Evolutionary conservation across 2,888 invertebrate species (phyloP), one percentile per base, ranked within the genome.

Genomic region (Calephelis perditalis): DNA sequence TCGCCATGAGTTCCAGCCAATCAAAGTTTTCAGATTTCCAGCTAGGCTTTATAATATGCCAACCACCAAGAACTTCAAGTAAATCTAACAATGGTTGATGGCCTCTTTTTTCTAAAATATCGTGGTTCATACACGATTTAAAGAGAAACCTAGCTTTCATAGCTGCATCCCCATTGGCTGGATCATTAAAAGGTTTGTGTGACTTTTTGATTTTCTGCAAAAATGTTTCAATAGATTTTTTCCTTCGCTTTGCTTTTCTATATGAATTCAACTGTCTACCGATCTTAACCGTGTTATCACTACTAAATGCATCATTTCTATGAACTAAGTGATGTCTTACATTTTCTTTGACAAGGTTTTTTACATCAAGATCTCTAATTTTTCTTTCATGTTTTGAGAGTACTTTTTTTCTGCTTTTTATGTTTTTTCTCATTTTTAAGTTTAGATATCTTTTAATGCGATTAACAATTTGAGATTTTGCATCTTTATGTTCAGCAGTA

Each of bases 41-140:
- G 10, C 81, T 76, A 0, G 85, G 75, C 63, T 92, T 88, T 37
- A 96, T 79, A 52, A 97, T 94, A 0, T 98, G 98, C 98, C 98
- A 98, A 3, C 97, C 97, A 36, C 98, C 98, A 7, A 98, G 90
- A 43, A 93, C 85, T 37, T 93, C 82, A 45, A 98, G 82, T 44
- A 95, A 86, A 59, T 93, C 91, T 59, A 94, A 74, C 46, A 97
- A 84, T 0, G 97, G 97, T 65, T 92, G 91, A 66, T 95, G 93
- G 7, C 94, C 94, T 61, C 96, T 92, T 70, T 92, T 91, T 69
- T 94, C 92, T 65, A 97, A 91, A 62, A 95, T 90, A 59, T 93
- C 94, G 74, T 93, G 94, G 78, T 97, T 96, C 92, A 97, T 96
- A 73, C 98, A 98, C 5, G 98, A 97, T 74, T 92, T 92, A 77